phyloP scores from a whole-genome alignment of 2,888 invertebrate genomes.

The Buathra laborator region DNA sequence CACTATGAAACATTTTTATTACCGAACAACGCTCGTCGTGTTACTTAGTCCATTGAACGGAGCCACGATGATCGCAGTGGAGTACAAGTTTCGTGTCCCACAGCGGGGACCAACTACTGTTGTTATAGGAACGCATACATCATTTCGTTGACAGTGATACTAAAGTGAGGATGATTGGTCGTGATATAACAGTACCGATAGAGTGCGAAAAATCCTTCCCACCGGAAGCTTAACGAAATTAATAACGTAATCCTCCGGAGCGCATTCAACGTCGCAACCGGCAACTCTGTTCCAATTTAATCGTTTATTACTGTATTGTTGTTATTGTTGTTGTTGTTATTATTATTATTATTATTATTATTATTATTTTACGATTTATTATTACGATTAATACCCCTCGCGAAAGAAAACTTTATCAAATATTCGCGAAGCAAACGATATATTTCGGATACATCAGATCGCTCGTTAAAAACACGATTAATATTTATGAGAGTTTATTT shows the following conservation, averaged over 20 bases:
- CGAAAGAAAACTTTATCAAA: neutral
- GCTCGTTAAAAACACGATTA: neutral
- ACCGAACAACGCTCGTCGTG: conserved; percentile 22
- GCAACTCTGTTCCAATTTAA: neutral
- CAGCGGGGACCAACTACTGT: neutral
- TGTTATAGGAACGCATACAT: conserved; percentile 42
- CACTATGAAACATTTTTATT: conserved; percentile 10
- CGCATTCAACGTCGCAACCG: neutral
- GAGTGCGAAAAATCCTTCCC: conserved; percentile 46
- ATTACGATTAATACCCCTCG: neutral
- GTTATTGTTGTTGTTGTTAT: neutral
- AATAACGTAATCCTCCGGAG: conserved; percentile 8
- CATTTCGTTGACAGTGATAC: conserved; percentile 67
- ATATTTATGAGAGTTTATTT: neutral
- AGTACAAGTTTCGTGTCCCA: conserved; percentile 5
- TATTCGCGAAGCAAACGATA: neutral
- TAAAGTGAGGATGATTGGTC: conserved; percentile 71
- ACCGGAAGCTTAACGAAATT: conserved; percentile 66
- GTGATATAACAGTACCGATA: conserved; percentile 65
- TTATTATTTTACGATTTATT: neutral
- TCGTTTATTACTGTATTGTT: neutral
- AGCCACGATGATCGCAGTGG: neutral
- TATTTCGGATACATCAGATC: neutral
- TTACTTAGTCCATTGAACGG: conserved; percentile 16
- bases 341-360: neutral